Conservation (phyloP, 2,113 vertebrate species). For the Hypanus sabinus region DNA sequence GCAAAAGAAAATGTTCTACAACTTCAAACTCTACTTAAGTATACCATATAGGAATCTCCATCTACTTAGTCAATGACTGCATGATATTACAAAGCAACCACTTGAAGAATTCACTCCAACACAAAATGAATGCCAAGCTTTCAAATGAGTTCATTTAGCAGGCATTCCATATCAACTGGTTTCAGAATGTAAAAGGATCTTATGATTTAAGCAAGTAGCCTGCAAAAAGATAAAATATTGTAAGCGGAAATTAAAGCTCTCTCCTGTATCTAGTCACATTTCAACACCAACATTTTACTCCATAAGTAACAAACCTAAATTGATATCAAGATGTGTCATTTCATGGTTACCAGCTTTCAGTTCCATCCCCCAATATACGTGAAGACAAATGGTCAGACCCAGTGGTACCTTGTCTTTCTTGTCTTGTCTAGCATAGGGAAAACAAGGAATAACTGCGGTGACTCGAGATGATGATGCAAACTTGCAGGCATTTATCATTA, state of each 20-base stretch:
- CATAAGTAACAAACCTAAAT: background rate
- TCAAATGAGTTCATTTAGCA: background rate
- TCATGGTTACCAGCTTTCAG: background rate
- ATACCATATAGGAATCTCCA: too few relatives aligned
- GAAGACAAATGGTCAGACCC: background rate
- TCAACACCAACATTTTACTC: background rate
- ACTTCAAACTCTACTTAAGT: background rate
- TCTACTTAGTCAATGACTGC: background rate
- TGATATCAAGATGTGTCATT: background rate
- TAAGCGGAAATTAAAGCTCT: background rate
- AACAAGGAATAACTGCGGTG: conserved; percentile 72
- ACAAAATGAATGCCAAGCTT: background rate
- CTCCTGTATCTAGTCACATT: background rate
- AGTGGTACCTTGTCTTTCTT: conserved; percentile 70
- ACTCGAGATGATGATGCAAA: conserved; percentile 70
- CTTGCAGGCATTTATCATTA: conserved; percentile 78
- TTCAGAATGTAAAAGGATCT: background rate
- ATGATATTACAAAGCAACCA: background rate
- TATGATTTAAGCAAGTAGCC: background rate
- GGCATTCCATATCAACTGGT: background rate
- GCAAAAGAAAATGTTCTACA: background rate
- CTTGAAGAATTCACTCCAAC: too few relatives aligned
- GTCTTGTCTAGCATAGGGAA: conserved; percentile 70
- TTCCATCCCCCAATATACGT: background rate
- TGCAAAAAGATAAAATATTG: background rate